phyloP scores from a whole-genome alignment of 2,113 vertebrate genomes.

The Psittacus erithacus region DNA sequence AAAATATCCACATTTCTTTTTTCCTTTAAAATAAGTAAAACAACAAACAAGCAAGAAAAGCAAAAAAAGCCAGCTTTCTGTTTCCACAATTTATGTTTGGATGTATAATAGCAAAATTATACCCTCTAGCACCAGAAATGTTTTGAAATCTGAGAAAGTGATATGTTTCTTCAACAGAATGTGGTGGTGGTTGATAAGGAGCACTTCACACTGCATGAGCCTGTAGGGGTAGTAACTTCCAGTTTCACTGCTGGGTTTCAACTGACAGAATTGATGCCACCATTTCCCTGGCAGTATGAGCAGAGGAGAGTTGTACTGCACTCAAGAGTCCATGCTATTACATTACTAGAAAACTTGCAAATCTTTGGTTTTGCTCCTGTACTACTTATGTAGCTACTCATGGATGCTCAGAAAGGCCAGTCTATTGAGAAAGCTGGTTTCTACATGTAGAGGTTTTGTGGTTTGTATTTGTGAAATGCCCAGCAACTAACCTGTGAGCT shows the following conservation, averaged over 20 bases:
- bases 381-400: not conserved
- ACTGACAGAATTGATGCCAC: not conserved
- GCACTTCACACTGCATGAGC: not conserved
- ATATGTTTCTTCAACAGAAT: conserved; percentile 12
- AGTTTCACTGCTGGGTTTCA: not conserved
- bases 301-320: not conserved
- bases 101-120: not conserved
- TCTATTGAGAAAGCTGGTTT: not conserved
- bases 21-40: not conserved
- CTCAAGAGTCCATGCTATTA: not conserved
- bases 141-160: not conserved
- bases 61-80: not conserved
- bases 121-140: not conserved
- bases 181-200: not conserved
- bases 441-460: not conserved
- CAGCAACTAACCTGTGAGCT: not conserved
- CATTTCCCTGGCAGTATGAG: not conserved
- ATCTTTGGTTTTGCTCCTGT: not conserved
- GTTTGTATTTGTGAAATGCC: not conserved
- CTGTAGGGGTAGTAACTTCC: not conserved
- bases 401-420: not conserved
- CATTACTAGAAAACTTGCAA: not conserved
- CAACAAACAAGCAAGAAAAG: not conserved
- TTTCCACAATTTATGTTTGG: not conserved
- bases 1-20: not conserved